Conservation (phyloP, 2,113 vertebrate species). For the Herpailurus yagouaroundi region DNA sequence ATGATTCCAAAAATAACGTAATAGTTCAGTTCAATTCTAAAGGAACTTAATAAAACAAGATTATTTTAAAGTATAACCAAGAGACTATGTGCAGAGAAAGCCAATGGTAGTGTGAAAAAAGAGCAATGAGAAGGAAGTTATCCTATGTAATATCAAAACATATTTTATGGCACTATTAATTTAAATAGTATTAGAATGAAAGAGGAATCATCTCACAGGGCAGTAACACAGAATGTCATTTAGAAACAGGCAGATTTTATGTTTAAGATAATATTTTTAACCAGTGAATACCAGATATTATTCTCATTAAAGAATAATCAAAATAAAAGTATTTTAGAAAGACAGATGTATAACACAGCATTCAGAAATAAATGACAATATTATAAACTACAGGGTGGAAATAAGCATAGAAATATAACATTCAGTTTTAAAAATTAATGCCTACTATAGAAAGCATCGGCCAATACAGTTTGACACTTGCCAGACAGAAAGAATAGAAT, state of each 20-base stretch:
- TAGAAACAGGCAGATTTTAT: background rate
- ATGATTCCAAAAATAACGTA: background rate
- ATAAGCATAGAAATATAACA: background rate
- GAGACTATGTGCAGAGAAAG: background rate
- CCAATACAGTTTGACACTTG: background rate
- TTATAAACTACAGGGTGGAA: background rate
- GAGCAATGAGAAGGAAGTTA: background rate
- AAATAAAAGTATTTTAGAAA: background rate
- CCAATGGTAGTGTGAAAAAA: background rate
- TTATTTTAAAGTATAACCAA: background rate
- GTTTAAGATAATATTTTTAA: background rate
- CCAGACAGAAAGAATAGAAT: background rate
- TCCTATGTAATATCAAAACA: background rate
- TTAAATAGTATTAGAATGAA: background rate
- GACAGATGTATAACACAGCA: background rate
- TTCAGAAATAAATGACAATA: background rate
- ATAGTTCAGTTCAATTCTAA: background rate
- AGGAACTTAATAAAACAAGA: background rate
- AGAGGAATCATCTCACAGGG: background rate
- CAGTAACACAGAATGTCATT: background rate
- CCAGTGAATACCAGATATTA: background rate
- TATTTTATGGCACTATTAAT: background rate
- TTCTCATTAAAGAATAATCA: background rate
- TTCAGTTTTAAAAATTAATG: background rate
- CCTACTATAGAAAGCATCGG: background rate